Percentiles rank a stretch among this genome's conserved stretches.
phyloP scores from a whole-genome alignment of 2,797 vertebrate species.

The Esox lucius region DNA sequence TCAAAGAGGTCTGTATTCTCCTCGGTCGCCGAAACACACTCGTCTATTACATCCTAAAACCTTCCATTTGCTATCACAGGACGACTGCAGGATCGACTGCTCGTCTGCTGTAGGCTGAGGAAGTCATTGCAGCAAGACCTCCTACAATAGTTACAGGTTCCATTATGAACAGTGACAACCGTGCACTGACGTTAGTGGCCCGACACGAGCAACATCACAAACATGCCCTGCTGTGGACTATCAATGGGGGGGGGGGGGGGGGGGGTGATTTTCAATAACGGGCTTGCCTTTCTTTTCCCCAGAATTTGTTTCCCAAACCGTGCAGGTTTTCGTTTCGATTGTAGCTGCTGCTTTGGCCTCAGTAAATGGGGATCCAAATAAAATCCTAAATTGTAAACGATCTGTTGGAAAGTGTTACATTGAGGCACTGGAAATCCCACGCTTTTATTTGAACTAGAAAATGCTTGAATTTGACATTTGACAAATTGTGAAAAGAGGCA shows the following conservation, averaged over 20 bases:
- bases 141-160: conserved; percentile 45
- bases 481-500: conserved; percentile 36
- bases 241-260: conserved; percentile 18
- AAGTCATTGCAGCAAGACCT: conserved; percentile 22
- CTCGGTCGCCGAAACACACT: conserved; percentile 32
- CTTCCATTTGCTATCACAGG: conserved; percentile 38
- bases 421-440: neutral
- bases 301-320: neutral
- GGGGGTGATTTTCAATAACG: conserved; percentile 38
- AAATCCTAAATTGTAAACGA: neutral
- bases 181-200: conserved; percentile 53
- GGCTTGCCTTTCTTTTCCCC: conserved; percentile 4
- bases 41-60: conserved; percentile 35
- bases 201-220: conserved; percentile 53
- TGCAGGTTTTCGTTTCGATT: too few species aligned
- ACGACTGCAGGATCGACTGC: conserved; percentile 21
- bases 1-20: conserved; percentile 30
- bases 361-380: too few species aligned
- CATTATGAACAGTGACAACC: conserved; percentile 64
- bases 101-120: conserved; percentile 46
- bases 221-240: conserved; percentile 24
- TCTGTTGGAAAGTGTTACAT: neutral
- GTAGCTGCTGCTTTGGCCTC: too few species aligned
- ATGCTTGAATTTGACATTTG: conserved; percentile 16
- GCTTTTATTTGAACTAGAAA: neutral